Evolutionary conservation across 2,888 invertebrate genomes (phyloP).

Genomic region (Dyspetes luteomarginatus): DNA sequence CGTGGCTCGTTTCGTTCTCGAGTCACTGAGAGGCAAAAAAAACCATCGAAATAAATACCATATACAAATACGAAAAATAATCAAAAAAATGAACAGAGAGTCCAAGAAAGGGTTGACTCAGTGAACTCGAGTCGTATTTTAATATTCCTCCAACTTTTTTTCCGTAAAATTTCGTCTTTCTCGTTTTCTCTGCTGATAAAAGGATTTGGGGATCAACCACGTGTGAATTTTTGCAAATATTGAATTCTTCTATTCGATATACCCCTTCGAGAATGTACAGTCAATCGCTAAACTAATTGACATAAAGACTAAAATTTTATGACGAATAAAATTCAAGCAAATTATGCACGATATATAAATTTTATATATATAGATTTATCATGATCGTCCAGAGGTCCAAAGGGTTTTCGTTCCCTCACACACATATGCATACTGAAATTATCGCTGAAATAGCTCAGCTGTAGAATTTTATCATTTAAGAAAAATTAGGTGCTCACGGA

Average conservation of each 20-base stretch:
- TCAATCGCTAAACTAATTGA: constrained; percentile 31
- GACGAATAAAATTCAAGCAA: not conserved
- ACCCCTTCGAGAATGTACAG: not conserved
- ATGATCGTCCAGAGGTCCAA: too few species aligned
- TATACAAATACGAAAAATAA: constrained; percentile 44
- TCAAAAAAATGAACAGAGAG: constrained; percentile 36
- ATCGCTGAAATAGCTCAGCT: not conserved
- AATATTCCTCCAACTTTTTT: constrained; percentile 48
- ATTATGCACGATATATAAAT: not conserved
- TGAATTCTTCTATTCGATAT: constrained; percentile 20
- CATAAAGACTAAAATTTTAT: constrained; percentile 21
- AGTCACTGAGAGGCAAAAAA: constrained; percentile 39
- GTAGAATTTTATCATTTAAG: not conserved
- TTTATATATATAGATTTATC: too few species aligned
- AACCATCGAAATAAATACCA: constrained; percentile 63
- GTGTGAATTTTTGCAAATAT: constrained; percentile 38
- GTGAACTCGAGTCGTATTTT: constrained; percentile 33
- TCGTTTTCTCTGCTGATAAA: constrained; percentile 23
- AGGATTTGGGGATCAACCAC: constrained; percentile 6
- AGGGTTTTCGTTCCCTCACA: too few species aligned
- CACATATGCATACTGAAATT: too few species aligned
- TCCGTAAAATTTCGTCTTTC: constrained; percentile 18
- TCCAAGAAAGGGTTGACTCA: constrained; percentile 14
- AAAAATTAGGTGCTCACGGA: constrained; percentile 25
- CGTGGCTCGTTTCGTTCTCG: constrained; percentile 63